Evolutionary conservation across 2,888 invertebrate genomes (phyloP).

Genomic region (Tridacna gigas): DNA sequence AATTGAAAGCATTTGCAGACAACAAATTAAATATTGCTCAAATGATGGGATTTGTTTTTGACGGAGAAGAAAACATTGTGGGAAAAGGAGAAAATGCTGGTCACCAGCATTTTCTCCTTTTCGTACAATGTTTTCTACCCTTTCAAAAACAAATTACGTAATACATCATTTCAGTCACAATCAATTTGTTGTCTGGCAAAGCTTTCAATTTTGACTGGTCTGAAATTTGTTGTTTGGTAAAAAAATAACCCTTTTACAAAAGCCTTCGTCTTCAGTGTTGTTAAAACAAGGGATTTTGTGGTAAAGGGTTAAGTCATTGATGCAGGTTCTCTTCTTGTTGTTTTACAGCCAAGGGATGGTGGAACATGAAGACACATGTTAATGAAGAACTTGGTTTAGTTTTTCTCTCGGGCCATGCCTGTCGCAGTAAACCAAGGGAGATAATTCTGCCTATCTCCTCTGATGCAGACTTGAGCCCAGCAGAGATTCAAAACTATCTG

Average conservation of each 20-base stretch:
- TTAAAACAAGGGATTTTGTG: too few relatives aligned
- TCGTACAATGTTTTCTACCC: background rate
- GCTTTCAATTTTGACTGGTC: background rate
- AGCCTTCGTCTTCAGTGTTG: too few relatives aligned
- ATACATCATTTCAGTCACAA: too few relatives aligned
- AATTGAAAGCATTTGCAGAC: too few relatives aligned
- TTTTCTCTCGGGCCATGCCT: constrained; percentile 72
- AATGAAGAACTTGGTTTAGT: constrained; percentile 56
- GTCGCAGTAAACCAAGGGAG: constrained; percentile 66
- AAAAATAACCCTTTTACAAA: too few relatives aligned
- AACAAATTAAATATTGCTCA: too few relatives aligned
- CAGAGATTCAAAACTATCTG: constrained; percentile 65
- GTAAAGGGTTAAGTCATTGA: too few relatives aligned
- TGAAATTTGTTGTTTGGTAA: background rate
- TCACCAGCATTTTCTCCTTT: constrained; percentile 1
- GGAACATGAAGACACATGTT: constrained; percentile 70
- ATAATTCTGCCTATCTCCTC: constrained; percentile 68
- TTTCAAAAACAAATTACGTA: too few relatives aligned
- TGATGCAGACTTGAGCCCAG: constrained; percentile 59
- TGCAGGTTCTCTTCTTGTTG: background rate
- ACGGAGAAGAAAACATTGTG: too few relatives aligned
- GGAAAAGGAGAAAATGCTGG: too few relatives aligned
- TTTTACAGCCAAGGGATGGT: constrained; percentile 72
- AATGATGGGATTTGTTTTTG: too few relatives aligned
- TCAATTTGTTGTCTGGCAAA: background rate